A percentile compares a stretch with the other conserved stretches of the same genome.
Conservation (phyloP, 2,888 invertebrate species). For the Trissonchulus latispiculum region DNA sequence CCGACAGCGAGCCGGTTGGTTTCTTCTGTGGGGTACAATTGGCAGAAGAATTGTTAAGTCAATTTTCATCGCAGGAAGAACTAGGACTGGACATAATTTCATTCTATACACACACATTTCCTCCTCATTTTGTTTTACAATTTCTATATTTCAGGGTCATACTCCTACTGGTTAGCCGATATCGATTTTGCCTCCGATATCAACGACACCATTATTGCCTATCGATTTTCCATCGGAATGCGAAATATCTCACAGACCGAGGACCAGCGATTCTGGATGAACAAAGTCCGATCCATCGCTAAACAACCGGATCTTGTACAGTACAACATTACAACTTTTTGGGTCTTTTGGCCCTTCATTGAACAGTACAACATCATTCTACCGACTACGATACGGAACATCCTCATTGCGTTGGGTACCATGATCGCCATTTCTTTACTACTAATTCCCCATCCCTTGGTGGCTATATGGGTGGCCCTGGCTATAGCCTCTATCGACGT, state of each 20-base stretch:
- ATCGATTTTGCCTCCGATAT: background rate
- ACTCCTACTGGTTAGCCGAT: background rate
- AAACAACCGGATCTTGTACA: conserved; percentile 30
- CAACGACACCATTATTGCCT: background rate
- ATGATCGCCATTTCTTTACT: conserved; percentile 90
- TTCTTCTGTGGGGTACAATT: no score
- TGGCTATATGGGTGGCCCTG: conserved; percentile 86
- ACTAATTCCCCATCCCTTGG: conserved; percentile 80
- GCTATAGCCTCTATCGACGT: conserved; percentile 85
- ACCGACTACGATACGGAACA: conserved; percentile 39
- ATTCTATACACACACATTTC: no score
- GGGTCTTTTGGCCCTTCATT: conserved; percentile 43
- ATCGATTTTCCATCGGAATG: background rate
- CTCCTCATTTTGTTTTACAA: no score
- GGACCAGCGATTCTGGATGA: conserved; percentile 38
- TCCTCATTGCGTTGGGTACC: conserved; percentile 50
- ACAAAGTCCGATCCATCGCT: conserved; percentile 32
- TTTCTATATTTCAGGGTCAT: background rate
- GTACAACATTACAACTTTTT: conserved; percentile 42
- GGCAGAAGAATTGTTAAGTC: no score
- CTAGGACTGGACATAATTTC: no score
- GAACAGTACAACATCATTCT: conserved; percentile 43
- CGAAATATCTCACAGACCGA: conserved; percentile 35
- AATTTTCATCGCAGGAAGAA: no score
- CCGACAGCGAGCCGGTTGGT: no score